Conservation (phyloP, 2,888 invertebrate genomes). For the Ischnura elegans region DNA sequence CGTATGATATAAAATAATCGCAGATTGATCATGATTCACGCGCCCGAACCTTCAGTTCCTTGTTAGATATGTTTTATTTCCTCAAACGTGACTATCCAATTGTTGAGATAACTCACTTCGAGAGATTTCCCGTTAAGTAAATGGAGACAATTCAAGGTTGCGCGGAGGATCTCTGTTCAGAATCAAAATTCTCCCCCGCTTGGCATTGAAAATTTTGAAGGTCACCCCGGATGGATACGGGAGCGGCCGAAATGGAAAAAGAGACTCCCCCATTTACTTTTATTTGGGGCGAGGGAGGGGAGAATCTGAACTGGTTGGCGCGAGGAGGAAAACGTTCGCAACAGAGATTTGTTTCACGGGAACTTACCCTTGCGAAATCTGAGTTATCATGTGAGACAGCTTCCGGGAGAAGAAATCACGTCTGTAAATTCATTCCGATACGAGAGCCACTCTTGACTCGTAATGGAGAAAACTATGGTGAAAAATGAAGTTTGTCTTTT, state of each 20-base stretch:
- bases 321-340: neutral
- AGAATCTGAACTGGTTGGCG: neutral
- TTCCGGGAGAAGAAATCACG: too few species aligned
- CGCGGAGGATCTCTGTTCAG: neutral
- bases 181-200: neutral
- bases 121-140: neutral
- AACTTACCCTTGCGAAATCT: neutral
- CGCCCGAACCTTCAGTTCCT: too few species aligned
- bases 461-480: too few species aligned
- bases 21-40: too few species aligned
- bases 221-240: neutral
- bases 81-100: neutral
- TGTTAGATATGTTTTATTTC: too few species aligned
- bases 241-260: neutral
- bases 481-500: too few species aligned
- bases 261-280: neutral
- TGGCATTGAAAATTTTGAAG: neutral
- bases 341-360: neutral
- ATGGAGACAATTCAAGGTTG: neutral
- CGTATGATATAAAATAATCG: too few species aligned
- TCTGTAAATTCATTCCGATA: too few species aligned
- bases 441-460: too few species aligned
- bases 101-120: neutral
- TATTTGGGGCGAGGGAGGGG: neutral
- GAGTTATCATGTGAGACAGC: too few species aligned